Evolutionary conservation across 2,797 vertebrate genomes (phyloP), one percentile per base, ranked within the genome.

Genomic region (Phoebastria nigripes): DNA sequence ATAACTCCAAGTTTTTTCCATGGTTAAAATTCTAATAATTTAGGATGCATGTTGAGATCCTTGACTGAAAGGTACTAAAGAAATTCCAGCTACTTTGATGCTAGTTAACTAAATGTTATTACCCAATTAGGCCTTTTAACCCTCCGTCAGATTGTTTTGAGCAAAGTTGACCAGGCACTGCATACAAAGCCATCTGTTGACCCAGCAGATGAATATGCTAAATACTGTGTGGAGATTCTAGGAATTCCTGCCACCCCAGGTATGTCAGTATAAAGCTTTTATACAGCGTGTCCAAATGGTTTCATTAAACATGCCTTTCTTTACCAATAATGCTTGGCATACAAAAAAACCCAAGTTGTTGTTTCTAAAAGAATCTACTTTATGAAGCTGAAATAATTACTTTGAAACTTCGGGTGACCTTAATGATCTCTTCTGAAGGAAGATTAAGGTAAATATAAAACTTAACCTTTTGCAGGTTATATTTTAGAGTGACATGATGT

Each of bases 221-320:
- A 98, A 81, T 98, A 98, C 91, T 99, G 98, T 94, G 85, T 96
- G 94, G 99, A 99, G 87, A 99, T 99, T 96, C 97, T 99, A 92
- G 99, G 99, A 35, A 97, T 99, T 96, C 97, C 98, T 44, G 99
- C 99, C n/a, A 99, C 99, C n/a, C 98, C 98, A 98, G 99, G 99
- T 99, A 97, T 47, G 95, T 91, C 93, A 73, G 17, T 47, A 8
- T 52, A 19, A 51, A 63, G 5, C 21, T 65, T 77, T 89, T 63
- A 21, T 46, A 37, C 9, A 51, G 8, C 15, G 14, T 44, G 28
- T 39, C n/a, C 19, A 61, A 58, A 54, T 55, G 12, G 61, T 94
- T 96, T 6, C 3, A 52, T 74, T 94, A 90, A 94, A 63, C 21
- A 17, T 74, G 44, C 29, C 12, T 46, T 78, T 79, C 59, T 81